Conservation (phyloP, 2,888 invertebrate genomes). For the Lordiphosa andalusiaca region DNA sequence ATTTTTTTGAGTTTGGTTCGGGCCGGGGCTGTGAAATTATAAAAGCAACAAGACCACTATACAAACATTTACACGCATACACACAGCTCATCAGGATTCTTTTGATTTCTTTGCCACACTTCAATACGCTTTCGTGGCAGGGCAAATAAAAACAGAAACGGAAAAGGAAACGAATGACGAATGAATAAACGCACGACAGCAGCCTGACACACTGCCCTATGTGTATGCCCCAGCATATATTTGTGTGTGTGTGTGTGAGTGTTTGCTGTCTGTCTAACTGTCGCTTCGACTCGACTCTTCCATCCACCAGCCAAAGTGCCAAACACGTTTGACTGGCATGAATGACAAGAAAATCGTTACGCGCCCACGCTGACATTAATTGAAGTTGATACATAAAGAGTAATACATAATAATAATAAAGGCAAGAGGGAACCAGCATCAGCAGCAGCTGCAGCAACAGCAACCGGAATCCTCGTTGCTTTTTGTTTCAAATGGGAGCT, state of each 20-base stretch:
- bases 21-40: conserved; percentile 25
- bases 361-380: conserved; percentile 66
- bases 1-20: conserved; percentile 11
- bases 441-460: conserved; percentile 9
- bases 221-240: conserved; percentile 9
- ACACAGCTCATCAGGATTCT: conserved; percentile 63
- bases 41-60: conserved; percentile 21
- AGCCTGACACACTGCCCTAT: conserved; percentile 49
- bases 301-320: not conserved
- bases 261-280: conserved; percentile 8
- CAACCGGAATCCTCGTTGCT: no score
- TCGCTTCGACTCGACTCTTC: conserved; percentile 15
- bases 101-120: conserved; percentile 67
- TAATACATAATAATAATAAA: conserved; percentile 68
- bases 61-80: conserved; percentile 34
- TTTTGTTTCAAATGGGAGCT: no score
- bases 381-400: conserved; percentile 67
- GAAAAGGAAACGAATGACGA: conserved; percentile 60
- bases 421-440: conserved; percentile 23
- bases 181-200: conserved; percentile 67
- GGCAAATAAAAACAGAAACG: conserved; percentile 41
- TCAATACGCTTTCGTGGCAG: conserved; percentile 51
- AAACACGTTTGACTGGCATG: conserved; percentile 62
- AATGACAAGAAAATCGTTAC: conserved; percentile 72
- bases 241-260: conserved; percentile 16